phyloP scores from a whole-genome alignment of 2,888 invertebrate species.

The Drosophila greeni region DNA sequence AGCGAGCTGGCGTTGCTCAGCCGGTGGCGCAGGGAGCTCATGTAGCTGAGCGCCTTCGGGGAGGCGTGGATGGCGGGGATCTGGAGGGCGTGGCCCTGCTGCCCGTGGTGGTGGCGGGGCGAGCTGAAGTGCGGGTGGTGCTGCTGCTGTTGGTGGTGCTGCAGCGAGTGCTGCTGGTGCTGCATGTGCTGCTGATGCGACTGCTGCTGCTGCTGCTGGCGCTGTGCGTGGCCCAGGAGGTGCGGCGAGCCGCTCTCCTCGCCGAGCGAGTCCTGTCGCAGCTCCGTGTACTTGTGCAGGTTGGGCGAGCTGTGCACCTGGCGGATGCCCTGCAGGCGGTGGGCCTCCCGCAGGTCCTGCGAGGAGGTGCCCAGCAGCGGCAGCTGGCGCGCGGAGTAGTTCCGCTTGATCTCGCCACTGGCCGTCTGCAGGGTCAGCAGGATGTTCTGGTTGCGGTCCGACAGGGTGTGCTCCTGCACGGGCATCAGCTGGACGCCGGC shows the following conservation, averaged over 20 bases:
- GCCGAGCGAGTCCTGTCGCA: conserved; percentile 61
- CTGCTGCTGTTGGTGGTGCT: conserved; percentile 37
- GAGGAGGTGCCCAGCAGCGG: conserved; percentile 76
- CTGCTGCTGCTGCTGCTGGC: conserved; percentile 54
- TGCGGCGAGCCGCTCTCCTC: conserved; percentile 70
- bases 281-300: conserved; percentile 75
- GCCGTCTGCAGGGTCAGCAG: conserved; percentile 77
- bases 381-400: conserved; percentile 77
- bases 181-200: conserved; percentile 40
- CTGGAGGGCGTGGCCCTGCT: conserved; percentile 66
- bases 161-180: conserved; percentile 45
- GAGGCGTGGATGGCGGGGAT: conserved; percentile 78
- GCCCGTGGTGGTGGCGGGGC: conserved; percentile 48
- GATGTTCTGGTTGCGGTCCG: conserved; percentile 75
- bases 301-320: conserved; percentile 79
- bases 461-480: conserved; percentile 58
- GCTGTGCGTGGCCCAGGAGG: conserved; percentile 60
- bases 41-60: conserved; percentile 79
- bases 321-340: conserved; percentile 71
- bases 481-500: conserved; percentile 54
- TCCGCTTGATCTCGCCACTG: conserved; percentile 78
- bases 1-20: conserved; percentile 91
- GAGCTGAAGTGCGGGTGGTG: conserved; percentile 56
- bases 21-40: conserved; percentile 87
- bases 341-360: conserved; percentile 72